phyloP scores from a whole-genome alignment of 2,113 vertebrate species.

The Oreochromis niloticus region DNA sequence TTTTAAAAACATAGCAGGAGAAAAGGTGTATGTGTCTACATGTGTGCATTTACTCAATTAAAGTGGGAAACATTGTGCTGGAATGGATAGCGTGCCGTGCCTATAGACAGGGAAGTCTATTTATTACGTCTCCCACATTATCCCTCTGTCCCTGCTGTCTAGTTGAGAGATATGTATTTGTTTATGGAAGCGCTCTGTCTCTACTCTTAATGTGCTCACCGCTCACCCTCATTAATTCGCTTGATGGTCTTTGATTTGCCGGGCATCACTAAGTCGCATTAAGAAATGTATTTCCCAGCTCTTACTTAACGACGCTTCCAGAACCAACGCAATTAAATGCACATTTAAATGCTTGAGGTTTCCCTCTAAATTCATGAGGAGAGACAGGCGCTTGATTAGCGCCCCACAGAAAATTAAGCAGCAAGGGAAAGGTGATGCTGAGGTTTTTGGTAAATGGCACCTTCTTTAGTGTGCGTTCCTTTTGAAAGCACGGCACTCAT shows the following conservation, averaged over 20 bases:
- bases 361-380: conserved; percentile 45
- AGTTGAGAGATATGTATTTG: conserved; percentile 66
- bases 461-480: conserved; percentile 7
- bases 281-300: conserved; percentile 70
- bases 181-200: conserved; percentile 56
- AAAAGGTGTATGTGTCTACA: conserved; percentile 19
- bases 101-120: conserved; percentile 42
- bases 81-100: conserved; percentile 3
- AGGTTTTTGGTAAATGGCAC: neutral
- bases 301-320: conserved; percentile 70
- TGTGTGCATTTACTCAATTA: conserved; percentile 11
- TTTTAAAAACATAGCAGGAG: conserved; percentile 18
- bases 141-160: conserved; percentile 34
- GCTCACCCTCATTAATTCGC: conserved; percentile 71
- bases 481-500: neutral
- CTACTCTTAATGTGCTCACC: conserved; percentile 59
- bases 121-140: conserved; percentile 35
- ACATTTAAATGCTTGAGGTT: conserved; percentile 56
- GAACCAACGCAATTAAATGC: conserved; percentile 71
- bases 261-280: conserved; percentile 74
- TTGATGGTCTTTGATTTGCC: conserved; percentile 71
- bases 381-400: conserved; percentile 49
- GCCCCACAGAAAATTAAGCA: conserved; percentile 36
- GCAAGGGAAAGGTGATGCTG: conserved; percentile 23
- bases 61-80: conserved; percentile 25